phyloP scores from a whole-genome alignment of 2,888 invertebrate species.

The Bombylius major region DNA sequence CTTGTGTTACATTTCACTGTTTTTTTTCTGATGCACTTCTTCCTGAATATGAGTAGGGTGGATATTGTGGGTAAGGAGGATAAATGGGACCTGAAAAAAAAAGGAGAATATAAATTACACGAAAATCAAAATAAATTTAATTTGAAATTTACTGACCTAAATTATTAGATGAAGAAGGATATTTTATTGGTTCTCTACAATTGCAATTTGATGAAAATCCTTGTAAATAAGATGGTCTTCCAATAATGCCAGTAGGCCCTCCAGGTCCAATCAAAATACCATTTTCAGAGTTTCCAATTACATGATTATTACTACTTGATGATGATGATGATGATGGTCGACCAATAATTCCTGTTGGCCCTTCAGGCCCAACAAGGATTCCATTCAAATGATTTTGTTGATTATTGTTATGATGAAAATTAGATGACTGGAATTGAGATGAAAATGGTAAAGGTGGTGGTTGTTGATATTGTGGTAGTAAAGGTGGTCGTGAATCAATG shows the following conservation, averaged over 20 bases:
- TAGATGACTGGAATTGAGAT: not conserved
- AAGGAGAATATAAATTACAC: no score
- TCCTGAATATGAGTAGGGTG: no score
- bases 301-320: not conserved
- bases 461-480: slow-evolving; percentile 4
- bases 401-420: not conserved
- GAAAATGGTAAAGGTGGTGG: not conserved
- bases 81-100: no score
- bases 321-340: slow-evolving; percentile 20
- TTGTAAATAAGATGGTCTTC: slow-evolving; percentile 17
- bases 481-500: slow-evolving; percentile 16
- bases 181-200: no score
- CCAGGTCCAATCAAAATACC: slow-evolving; percentile 38
- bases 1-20: no score
- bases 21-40: no score
- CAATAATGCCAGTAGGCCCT: slow-evolving; percentile 43
- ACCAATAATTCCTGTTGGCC: slow-evolving; percentile 41
- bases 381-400: slow-evolving; percentile 16
- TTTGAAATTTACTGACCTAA: no score
- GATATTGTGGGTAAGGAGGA: no score
- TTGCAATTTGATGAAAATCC: no score
- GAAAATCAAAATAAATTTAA: no score
- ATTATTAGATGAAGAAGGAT: no score
- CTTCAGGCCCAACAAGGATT: slow-evolving; percentile 33
- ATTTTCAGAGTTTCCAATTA: slow-evolving; percentile 18